phyloP scores from a whole-genome alignment of 2,113 vertebrate genomes.

The Speoplatyrhinus poulsoni region DNA sequence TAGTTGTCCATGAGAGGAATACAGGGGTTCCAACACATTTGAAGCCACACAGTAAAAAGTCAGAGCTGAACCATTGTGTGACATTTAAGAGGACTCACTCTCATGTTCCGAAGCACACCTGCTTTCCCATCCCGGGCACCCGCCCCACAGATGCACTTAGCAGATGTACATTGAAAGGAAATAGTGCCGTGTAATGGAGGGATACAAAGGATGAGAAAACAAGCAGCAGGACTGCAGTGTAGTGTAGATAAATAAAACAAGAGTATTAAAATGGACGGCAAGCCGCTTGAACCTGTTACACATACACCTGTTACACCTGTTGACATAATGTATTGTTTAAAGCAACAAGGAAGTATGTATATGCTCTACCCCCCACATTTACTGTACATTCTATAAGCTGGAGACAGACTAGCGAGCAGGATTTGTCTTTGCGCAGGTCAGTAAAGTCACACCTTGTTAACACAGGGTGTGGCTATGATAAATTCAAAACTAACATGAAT shows the following conservation, averaged over 20 bases:
- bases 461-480: background rate
- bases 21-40: background rate
- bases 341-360: conserved; percentile 11
- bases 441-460: conserved; percentile 33
- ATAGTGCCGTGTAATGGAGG: conserved; percentile 25
- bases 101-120: conserved; percentile 55
- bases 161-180: conserved; percentile 58
- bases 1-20: background rate
- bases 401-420: background rate
- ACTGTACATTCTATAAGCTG: conserved; percentile 9
- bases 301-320: background rate
- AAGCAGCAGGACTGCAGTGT: conserved; percentile 43
- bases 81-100: conserved; percentile 27
- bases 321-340: background rate
- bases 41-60: background rate
- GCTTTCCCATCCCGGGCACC: conserved; percentile 45
- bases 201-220: conserved; percentile 45
- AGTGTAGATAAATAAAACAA: conserved; percentile 33
- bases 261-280: conserved; percentile 30
- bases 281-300: background rate
- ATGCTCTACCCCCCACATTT: background rate
- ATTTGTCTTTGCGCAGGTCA: conserved; percentile 23
- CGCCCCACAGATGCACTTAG: conserved; percentile 42
- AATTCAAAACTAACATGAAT: conserved; percentile 8
- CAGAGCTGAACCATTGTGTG: background rate